These are phyloP conservation scores for Drosophila mauritiana DNA, from an alignment of 1,140 invertebrate species.

Conservation along the genomic window DNA sequence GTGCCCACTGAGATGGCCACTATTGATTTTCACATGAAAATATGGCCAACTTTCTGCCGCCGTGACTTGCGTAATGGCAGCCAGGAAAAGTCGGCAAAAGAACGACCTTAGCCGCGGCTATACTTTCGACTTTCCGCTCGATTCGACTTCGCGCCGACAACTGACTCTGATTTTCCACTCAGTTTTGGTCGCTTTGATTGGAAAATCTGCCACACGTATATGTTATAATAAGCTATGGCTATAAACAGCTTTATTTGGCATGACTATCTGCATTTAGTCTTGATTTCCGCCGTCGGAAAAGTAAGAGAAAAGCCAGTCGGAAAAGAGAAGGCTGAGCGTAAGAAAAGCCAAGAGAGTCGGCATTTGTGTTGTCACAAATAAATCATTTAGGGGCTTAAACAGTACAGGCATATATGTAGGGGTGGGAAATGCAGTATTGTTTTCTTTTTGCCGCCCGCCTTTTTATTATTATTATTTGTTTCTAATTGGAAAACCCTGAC, in stretches of 20 bases:
- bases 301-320: constrained; percentile 8
- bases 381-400: constrained; percentile 42
- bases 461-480: constrained; percentile 10
- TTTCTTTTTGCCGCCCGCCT: constrained; percentile 23
- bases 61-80: constrained; percentile 23
- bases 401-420: background rate
- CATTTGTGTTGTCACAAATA: constrained; percentile 12
- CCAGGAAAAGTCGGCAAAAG: background rate
- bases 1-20: constrained; percentile 33
- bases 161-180: constrained; percentile 51
- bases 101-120: background rate
- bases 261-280: constrained; percentile 39
- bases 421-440: constrained; percentile 16
- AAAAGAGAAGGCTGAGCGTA: constrained; percentile 13
- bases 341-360: background rate
- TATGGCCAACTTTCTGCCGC: constrained; percentile 10
- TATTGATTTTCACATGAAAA: constrained; percentile 56
- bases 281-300: background rate
- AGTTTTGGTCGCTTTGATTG: constrained; percentile 9
- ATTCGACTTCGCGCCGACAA: constrained; percentile 59
- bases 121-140: constrained; percentile 9
- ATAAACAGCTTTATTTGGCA: constrained; percentile 33
- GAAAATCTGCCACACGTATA: constrained; percentile 8
- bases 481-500: constrained; percentile 70
- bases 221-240: constrained; percentile 19